Evolutionary conservation across 2,797 vertebrate species (phyloP), one percentile per base, ranked within the genome.

Genomic region (Mareca strepera): DNA sequence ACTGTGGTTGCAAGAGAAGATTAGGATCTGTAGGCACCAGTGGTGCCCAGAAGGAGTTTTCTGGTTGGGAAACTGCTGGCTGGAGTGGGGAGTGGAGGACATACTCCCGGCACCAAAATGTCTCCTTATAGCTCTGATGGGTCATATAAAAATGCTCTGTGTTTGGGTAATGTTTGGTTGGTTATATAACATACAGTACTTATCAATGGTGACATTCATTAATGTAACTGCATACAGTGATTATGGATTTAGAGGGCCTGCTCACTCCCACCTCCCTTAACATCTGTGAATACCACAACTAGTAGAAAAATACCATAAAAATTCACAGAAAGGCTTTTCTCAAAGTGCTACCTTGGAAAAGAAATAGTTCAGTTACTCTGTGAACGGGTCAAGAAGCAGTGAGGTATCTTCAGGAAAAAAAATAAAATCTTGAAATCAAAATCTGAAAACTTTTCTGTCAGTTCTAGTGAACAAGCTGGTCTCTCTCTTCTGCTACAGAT

Each of bases 241-340:
- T 68, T 79, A 84, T 58, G 66, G 82, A 86, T 88, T 94, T 93
- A 92, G 64, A 82, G 12, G 53, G 7, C 11, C 55, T 75, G 79
- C 52, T 96, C 43, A 17, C 52, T 90, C 48, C 77, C 60, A 91
- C 60, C 53, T 70, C 77, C 74, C 37, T 73, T 82, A 60, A 74
- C 74, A 73, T 64, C 92, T 96, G 68, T 75, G 82, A 94, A 82
- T 88, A 84, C 60, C 68, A 68, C 64, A 80, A 74, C 6, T 20
- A 92, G 85, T 58, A 91, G 84, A 91, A 94, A 93, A 94, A 90
- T 63, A 46, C 52, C 70, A 37, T 77, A 80, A 85, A 88, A 93
- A 70, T 14, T 93, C 39, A 77, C 67, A 91, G 77, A 84, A 93
- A 88, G 43, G 23, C 22, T 93, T 63, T 94, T 69, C 43, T 72